Evolutionary conservation across 2,113 vertebrate species (phyloP), one percentile per base, ranked within the genome.

Genomic region (Cebus imitator): DNA sequence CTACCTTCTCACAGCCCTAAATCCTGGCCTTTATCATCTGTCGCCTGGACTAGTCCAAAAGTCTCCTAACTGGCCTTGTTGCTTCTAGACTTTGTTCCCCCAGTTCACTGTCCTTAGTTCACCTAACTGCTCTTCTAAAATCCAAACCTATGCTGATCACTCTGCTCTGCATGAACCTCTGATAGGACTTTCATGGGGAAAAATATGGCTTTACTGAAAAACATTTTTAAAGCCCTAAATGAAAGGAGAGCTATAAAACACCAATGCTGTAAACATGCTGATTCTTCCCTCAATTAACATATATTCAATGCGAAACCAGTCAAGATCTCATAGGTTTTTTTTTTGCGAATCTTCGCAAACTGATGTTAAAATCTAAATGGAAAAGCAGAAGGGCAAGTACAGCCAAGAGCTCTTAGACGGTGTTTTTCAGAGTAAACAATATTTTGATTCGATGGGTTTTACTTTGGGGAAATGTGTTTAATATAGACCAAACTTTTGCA

Each of bases 401-500:
- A 83, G 50, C 20, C 68, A 92, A 90, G 68, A 70, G 45, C 61
- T 93, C 50, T 1, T 14, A 35, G 81, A 82, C 14, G 79, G 27
- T 35, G 45, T 61, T 64, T 48, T 85, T 20, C 86, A 83, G 14
- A 70, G 30, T 80, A 55, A 93, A 81, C 48, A 25, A 43, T 43
- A 73, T 87, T 92, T 86, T 70, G 57, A 90, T 89, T 85, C 68
- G 76, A 4, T 68, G 52, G 6, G 37, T 37, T 95, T 94, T 78
- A 72, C 79, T 92, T 83, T 64, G 52, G 55, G 75, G 55, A 92
- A 87, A 68, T 55, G 23, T 92, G 64, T 79, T 87, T 55, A 76
- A 76, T 58, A 78, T 0, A 94, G 55, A 92, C 27, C 88, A 90
- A 90, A 89, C 95, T 37, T 55, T 66, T 97, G 76, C 81, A 92